Conservation (phyloP, 92 coral and sea anemone species). For the Actinostola sp. region DNA sequence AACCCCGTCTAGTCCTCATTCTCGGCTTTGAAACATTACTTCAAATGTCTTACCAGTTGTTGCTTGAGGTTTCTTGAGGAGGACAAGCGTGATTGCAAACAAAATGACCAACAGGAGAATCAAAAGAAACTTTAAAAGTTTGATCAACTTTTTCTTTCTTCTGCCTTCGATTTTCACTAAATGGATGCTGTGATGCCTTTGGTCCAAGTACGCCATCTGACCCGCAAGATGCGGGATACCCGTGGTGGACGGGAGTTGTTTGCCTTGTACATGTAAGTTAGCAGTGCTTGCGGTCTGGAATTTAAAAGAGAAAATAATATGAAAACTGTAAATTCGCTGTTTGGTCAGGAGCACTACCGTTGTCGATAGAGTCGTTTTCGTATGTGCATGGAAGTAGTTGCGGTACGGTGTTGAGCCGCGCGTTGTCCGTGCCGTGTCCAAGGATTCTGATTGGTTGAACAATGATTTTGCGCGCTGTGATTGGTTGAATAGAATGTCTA, state of each 20-base stretch:
- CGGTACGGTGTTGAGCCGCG: too few species aligned
- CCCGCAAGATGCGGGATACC: conserved; percentile 1
- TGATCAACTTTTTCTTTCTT: conserved; percentile 15
- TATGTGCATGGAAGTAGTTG: too few species aligned
- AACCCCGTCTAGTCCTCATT: too few species aligned
- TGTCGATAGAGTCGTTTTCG: too few species aligned
- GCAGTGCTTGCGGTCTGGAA: conserved; percentile 5
- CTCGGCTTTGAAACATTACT: too few species aligned
- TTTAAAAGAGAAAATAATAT: background rate
- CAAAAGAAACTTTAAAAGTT: conserved; percentile 11
- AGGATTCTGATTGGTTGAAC: too few species aligned
- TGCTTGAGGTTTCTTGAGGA: background rate
- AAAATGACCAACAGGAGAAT: conserved; percentile 7
- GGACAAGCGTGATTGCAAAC: conserved; percentile 6
- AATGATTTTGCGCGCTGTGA: too few species aligned
- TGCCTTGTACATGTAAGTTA: background rate
- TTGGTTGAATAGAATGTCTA: too few species aligned
- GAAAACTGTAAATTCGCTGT: too few species aligned
- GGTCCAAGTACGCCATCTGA: background rate
- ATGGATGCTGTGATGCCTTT: conserved; percentile 26
- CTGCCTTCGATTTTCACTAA: conserved; percentile 26
- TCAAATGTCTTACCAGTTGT: conserved; percentile 1
- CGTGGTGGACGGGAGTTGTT: background rate
- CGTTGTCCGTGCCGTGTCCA: too few species aligned
- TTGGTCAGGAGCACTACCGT: too few species aligned